Conservation (phyloP, 2,888 invertebrate genomes). For the Geophilus truncorum region DNA sequence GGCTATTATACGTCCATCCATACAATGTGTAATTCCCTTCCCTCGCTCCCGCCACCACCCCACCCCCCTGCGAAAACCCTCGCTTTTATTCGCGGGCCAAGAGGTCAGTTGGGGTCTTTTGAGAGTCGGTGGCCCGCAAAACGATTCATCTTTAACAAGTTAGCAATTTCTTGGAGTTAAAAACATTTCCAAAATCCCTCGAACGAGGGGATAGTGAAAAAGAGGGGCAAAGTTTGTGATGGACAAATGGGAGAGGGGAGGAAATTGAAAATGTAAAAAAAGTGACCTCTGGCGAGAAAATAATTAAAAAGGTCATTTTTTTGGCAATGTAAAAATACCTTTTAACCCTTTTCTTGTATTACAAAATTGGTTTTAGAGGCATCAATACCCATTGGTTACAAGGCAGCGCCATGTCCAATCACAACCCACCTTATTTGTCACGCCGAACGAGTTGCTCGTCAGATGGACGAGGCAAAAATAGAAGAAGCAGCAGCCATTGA, state of each 20-base stretch:
- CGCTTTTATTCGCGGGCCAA: background rate
- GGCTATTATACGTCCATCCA: constrained; percentile 6
- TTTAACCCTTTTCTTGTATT: too few species aligned
- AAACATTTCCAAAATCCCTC: background rate
- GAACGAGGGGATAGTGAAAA: background rate
- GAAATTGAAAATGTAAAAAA: too few species aligned
- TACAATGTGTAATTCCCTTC: background rate
- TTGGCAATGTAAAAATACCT: too few species aligned
- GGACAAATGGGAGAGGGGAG: background rate
- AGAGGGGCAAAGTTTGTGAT: background rate
- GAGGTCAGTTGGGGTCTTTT: constrained; percentile 7
- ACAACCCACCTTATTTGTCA: too few species aligned
- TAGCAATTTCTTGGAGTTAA: constrained; percentile 3
- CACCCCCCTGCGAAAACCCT: constrained; percentile 1
- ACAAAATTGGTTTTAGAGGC: too few species aligned
- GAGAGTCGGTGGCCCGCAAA: constrained; percentile 16
- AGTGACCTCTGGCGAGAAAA: too few species aligned
- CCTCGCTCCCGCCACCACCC: background rate
- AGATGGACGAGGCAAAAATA: too few species aligned
- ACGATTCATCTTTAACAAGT: constrained; percentile 16
- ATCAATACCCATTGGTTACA: too few species aligned
- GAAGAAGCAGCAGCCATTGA: too few species aligned
- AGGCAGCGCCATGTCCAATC: too few species aligned
- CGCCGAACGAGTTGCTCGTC: too few species aligned
- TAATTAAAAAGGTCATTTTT: too few species aligned